Evolutionary conservation across 1,140 invertebrate species (phyloP).

Genomic region (Drosophila micromelanica): DNA sequence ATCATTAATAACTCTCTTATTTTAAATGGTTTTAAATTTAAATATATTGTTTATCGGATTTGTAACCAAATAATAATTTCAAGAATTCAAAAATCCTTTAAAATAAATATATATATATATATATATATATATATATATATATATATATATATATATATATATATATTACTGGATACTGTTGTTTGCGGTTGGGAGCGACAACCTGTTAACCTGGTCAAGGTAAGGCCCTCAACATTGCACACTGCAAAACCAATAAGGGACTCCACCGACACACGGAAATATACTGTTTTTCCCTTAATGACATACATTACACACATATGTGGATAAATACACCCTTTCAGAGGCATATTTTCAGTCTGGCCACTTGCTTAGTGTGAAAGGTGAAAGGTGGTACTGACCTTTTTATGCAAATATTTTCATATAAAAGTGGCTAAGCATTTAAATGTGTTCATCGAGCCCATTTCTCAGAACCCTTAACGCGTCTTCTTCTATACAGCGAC

Average conservation of each 20-base stretch:
- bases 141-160: too few relatives aligned
- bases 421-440: slow-evolving; percentile 44
- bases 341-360: slow-evolving; percentile 11
- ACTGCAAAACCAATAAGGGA: slow-evolving; percentile 12
- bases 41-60: background rate
- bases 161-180: too few relatives aligned
- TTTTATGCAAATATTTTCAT: slow-evolving; percentile 79
- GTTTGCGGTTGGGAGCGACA: background rate
- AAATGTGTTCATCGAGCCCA: slow-evolving; percentile 30
- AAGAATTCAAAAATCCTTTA: too few relatives aligned
- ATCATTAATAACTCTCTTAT: background rate
- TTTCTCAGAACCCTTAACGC: slow-evolving; percentile 1
- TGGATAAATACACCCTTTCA: background rate
- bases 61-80: background rate
- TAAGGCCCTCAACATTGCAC: slow-evolving; percentile 11
- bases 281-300: slow-evolving; percentile 40
- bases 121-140: too few relatives aligned
- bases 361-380: slow-evolving; percentile 20
- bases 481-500: slow-evolving; percentile 4
- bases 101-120: too few relatives aligned
- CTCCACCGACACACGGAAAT: slow-evolving; percentile 14
- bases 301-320: slow-evolving; percentile 27
- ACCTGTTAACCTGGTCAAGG: slow-evolving; percentile 16
- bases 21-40: background rate
- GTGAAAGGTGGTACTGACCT: slow-evolving; percentile 72